Conservation (phyloP, 2,113 vertebrate species). For the Stigmatopora argus region DNA sequence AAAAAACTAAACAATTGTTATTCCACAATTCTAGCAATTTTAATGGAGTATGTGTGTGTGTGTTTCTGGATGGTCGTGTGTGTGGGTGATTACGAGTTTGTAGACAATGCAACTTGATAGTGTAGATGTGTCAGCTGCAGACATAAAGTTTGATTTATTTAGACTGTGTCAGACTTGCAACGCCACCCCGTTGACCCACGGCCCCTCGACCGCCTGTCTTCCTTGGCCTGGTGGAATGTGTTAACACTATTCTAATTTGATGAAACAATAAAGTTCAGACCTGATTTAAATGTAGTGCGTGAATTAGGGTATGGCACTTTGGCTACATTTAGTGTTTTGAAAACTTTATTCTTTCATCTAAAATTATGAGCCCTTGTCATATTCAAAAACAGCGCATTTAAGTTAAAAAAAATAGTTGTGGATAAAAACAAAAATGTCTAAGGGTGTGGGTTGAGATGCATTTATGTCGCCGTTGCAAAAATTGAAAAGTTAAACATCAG, state of each 20-base stretch:
- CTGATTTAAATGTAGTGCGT: too few relatives aligned
- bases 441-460: conserved; percentile 45
- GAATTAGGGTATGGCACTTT: too few relatives aligned
- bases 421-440: conserved; percentile 54
- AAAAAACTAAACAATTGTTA: not conserved
- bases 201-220: not conserved
- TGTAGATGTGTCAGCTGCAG: conserved; percentile 51
- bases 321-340: not conserved
- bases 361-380: conserved; percentile 39
- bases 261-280: not conserved
- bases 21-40: not conserved
- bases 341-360: not conserved
- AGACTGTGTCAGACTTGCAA: conserved; percentile 38
- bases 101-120: conserved; percentile 42
- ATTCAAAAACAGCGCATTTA: conserved; percentile 47
- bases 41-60: not conserved
- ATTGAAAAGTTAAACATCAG: conserved; percentile 17
- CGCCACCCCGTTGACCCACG: conserved; percentile 33
- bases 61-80: not conserved
- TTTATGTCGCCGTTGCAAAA: conserved; percentile 25
- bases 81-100: conserved; percentile 24
- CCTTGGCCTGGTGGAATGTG: conserved; percentile 25
- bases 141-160: conserved; percentile 63
- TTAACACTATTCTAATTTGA: conserved; percentile 33
- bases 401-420: conserved; percentile 47